Percentiles rank a stretch among this genome's conserved stretches.
Evolutionary conservation across 2,888 invertebrate species (phyloP).

Genomic region (Lochmaea capreae): DNA sequence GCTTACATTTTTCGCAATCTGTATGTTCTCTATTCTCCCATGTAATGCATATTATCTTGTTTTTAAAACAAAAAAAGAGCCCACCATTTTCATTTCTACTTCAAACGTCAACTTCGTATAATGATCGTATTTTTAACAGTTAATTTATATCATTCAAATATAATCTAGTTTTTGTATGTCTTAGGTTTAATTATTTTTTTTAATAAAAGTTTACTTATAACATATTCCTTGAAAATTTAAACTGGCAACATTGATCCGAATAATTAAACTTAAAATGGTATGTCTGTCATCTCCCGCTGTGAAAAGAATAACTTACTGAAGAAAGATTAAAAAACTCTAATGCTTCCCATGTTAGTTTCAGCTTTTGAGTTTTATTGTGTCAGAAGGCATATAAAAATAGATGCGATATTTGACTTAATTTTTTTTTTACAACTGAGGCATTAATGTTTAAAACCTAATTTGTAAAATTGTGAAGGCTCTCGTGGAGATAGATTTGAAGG

Average conservation of each 20-base stretch:
- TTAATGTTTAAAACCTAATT: not conserved
- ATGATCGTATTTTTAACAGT: no score
- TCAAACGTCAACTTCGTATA: no score
- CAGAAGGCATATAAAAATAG: not conserved
- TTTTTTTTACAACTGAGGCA: not conserved
- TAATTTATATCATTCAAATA: no score
- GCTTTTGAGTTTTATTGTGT: constrained; percentile 15
- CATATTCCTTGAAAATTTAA: not conserved
- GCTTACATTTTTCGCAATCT: no score
- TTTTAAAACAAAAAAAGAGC: no score
- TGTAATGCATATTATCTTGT: no score
- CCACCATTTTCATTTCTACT: no score
- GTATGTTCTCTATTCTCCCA: no score
- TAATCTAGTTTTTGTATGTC: no score
- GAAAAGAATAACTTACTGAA: constrained; percentile 6
- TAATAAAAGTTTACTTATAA: no score
- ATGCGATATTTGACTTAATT: not conserved
- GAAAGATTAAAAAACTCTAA: constrained; percentile 3
- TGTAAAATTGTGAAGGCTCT: not conserved
- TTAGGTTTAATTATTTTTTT: no score
- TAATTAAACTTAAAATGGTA: constrained; percentile 8
- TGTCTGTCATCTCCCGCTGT: constrained; percentile 18
- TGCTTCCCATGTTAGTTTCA: not conserved
- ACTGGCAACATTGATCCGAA: constrained; percentile 7
- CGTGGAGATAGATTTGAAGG: not conserved